Evolutionary conservation across 1,140 invertebrate genomes (phyloP).

Genomic region (Oscheius sp.): DNA sequence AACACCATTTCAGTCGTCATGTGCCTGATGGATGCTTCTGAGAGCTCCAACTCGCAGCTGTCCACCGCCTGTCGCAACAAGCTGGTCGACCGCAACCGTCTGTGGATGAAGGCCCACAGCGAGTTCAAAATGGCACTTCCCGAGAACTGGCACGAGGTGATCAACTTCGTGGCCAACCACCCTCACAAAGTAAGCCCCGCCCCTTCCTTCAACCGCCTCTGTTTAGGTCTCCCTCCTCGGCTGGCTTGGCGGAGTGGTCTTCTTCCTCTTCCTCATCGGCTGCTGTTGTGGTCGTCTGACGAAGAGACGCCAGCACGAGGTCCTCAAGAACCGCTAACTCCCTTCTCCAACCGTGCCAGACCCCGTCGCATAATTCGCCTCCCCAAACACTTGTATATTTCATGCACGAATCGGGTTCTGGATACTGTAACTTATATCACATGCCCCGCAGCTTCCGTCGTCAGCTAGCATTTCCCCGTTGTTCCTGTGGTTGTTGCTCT

Average conservation of each 20-base stretch:
- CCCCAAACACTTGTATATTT: background rate
- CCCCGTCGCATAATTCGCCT: background rate
- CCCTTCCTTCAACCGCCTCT: too few relatives aligned
- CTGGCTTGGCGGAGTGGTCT: constrained; percentile 48
- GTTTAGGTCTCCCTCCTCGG: constrained; percentile 47
- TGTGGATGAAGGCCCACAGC: constrained; percentile 58
- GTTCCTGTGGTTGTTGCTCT: background rate
- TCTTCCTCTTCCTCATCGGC: constrained; percentile 52
- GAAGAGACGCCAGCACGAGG: constrained; percentile 49
- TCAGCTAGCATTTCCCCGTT: background rate
- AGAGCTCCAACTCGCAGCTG: constrained; percentile 39
- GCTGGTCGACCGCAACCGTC: constrained; percentile 51
- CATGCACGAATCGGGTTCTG: background rate
- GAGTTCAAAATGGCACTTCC: constrained; percentile 56
- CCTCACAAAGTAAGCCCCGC: constrained; percentile 9
- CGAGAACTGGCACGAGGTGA: constrained; percentile 44
- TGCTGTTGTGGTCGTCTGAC: constrained; percentile 57
- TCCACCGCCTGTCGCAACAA: constrained; percentile 48
- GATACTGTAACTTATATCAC: constrained; percentile 10
- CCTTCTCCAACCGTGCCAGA: background rate
- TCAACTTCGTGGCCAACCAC: constrained; percentile 38
- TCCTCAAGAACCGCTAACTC: constrained; percentile 55
- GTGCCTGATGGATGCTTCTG: constrained; percentile 55
- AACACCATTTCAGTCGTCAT: constrained; percentile 52
- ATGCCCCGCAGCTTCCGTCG: background rate